Evolutionary conservation across 1,140 invertebrate species (phyloP).

Genomic region (Cydia strobilella): DNA sequence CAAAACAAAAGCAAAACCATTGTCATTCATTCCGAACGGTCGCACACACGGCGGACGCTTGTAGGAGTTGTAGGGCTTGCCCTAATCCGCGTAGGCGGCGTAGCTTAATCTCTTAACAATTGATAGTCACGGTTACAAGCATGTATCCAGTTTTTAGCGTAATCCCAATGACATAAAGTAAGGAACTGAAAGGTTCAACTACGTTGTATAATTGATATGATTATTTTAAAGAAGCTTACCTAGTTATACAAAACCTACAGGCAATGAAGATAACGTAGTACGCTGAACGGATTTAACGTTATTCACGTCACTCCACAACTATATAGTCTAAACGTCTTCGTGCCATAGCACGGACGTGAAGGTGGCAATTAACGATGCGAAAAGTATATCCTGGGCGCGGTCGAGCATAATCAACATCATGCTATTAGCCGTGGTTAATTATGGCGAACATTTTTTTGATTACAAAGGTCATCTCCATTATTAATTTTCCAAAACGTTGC

Average conservation of each 20-base stretch:
- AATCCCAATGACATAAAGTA: not conserved
- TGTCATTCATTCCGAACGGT: not conserved
- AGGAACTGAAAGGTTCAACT: not conserved
- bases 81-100: not conserved
- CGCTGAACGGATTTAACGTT: constrained; percentile 7
- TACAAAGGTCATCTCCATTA: too few relatives aligned
- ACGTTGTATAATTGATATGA: not conserved
- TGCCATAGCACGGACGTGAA: not conserved
- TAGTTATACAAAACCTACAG: not conserved
- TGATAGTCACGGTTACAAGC: not conserved
- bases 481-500: too few relatives aligned
- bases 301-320: not conserved
- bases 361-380: not conserved
- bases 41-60: not conserved
- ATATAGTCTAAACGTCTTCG: not conserved
- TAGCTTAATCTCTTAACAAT: not conserved
- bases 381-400: not conserved
- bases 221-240: not conserved
- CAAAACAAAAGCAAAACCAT: constrained; percentile 12
- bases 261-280: not conserved
- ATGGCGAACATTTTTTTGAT: too few relatives aligned
- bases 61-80: not conserved
- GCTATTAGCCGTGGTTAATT: too few relatives aligned
- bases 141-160: not conserved
- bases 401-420: too few relatives aligned